Conservation (phyloP, 2,113 vertebrate species). For the Oxyruncus cristatus region DNA sequence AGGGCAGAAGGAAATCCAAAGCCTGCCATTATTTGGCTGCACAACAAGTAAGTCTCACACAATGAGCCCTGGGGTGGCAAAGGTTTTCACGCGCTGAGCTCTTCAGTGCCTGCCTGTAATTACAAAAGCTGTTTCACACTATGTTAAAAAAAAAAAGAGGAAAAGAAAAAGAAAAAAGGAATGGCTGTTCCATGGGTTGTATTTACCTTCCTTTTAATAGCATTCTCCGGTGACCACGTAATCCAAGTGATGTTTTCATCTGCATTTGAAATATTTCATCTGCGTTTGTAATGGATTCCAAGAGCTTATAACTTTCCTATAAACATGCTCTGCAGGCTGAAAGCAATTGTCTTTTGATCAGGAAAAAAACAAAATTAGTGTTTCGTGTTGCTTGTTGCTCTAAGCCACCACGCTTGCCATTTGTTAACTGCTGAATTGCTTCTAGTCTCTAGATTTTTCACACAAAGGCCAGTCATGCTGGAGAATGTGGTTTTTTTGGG, state of each 20-base stretch:
- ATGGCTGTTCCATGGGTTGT: neutral
- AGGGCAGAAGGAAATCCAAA: slow-evolving; percentile 93
- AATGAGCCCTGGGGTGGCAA: neutral
- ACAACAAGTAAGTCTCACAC: slow-evolving; percentile 83
- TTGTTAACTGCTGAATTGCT: neutral
- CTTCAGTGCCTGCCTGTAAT: neutral
- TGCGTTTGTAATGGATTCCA: neutral
- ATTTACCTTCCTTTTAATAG: slow-evolving; percentile 24
- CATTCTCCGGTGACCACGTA: neutral
- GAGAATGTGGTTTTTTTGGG: neutral
- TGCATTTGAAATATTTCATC: neutral
- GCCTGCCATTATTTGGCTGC: slow-evolving; percentile 91
- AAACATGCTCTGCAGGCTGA: neutral
- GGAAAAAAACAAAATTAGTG: neutral
- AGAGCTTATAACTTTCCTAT: neutral
- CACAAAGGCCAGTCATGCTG: neutral
- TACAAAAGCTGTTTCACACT: neutral
- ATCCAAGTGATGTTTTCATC: slow-evolving; percentile 6
- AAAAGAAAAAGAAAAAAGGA: neutral
- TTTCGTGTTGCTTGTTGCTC: neutral
- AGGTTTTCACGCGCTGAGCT: neutral
- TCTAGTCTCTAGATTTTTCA: neutral
- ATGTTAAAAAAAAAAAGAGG: neutral
- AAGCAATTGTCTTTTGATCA: neutral
- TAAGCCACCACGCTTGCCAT: neutral